Evolutionary conservation across 2,113 vertebrate genomes (phyloP).

Genomic region (Oreochromis spilurus): DNA sequence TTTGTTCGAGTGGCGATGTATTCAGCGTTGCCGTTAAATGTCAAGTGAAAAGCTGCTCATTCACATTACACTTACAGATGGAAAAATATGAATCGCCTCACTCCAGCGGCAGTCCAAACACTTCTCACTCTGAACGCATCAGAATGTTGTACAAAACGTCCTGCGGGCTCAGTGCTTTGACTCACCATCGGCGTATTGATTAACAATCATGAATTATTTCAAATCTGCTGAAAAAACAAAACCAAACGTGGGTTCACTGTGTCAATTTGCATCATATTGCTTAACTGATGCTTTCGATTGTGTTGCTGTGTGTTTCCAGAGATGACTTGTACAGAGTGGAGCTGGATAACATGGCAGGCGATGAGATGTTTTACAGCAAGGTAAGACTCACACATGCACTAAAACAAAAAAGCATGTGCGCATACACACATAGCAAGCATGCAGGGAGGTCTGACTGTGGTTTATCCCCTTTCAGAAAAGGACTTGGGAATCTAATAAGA

Average conservation of each 20-base stretch:
- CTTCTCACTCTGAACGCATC: neutral
- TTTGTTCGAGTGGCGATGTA: neutral
- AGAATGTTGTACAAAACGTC: neutral
- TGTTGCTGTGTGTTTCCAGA: constrained; percentile 59
- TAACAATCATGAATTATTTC: neutral
- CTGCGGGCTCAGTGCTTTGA: neutral
- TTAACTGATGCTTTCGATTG: neutral
- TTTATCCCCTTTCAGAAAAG: constrained; percentile 77
- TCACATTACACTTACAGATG: neutral
- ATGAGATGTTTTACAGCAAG: constrained; percentile 86
- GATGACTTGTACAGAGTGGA: constrained; percentile 87
- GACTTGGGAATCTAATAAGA: constrained; percentile 93
- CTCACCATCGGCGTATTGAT: neutral
- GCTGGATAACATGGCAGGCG: constrained; percentile 77
- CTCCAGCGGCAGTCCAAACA: neutral
- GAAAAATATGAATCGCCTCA: neutral
- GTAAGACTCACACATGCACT: constrained; percentile 57
- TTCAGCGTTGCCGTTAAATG: constrained; percentile 30
- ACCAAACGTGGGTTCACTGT: neutral
- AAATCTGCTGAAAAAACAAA: neutral
- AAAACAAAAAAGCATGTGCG: neutral
- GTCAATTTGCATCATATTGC: neutral
- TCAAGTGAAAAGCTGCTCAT: constrained; percentile 24
- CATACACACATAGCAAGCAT: neutral
- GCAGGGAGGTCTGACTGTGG: neutral